These are phyloP conservation scores for Argyresthia goedartella DNA, from an alignment of 2,888 invertebrate genomes.

Conservation along the genomic window DNA sequence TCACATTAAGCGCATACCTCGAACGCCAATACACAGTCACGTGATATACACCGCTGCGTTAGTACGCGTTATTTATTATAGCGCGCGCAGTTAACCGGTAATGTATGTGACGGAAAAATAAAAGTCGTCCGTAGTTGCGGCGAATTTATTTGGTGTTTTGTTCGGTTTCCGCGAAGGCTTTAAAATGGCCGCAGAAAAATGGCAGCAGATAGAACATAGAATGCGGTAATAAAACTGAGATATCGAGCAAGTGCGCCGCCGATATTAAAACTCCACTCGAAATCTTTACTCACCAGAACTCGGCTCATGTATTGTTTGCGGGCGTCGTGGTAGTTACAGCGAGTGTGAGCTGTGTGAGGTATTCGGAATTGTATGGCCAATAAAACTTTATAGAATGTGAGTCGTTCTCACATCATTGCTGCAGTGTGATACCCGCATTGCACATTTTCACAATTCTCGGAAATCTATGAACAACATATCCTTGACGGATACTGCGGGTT, in stretches of 20 bases:
- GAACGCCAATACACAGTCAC: constrained; percentile 6
- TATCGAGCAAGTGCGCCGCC: constrained; percentile 18
- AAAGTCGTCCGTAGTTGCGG: constrained; percentile 5
- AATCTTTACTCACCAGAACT: background rate
- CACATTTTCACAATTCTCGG: no score
- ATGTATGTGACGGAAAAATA: constrained; percentile 6
- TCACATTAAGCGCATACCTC: background rate
- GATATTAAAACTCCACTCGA: constrained; percentile 13
- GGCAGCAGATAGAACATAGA: background rate
- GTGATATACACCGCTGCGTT: constrained; percentile 3
- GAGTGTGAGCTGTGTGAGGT: no score
- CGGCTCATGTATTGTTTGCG: background rate
- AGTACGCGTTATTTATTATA: constrained; percentile 7
- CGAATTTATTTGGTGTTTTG: constrained; percentile 11
- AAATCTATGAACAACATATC: no score
- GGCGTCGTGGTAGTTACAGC: no score
- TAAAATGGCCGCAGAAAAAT: constrained; percentile 9
- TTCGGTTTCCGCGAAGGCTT: constrained; percentile 10
- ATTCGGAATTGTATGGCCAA: no score
- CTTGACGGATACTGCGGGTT: no score
- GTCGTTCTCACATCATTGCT: no score
- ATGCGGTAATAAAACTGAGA: constrained; percentile 21
- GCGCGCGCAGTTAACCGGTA: constrained; percentile 3
- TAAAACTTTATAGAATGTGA: no score
- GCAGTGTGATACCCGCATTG: no score